phyloP scores from a whole-genome alignment of 2,113 vertebrate genomes.

The Heterotilapia buettikoferi region DNA sequence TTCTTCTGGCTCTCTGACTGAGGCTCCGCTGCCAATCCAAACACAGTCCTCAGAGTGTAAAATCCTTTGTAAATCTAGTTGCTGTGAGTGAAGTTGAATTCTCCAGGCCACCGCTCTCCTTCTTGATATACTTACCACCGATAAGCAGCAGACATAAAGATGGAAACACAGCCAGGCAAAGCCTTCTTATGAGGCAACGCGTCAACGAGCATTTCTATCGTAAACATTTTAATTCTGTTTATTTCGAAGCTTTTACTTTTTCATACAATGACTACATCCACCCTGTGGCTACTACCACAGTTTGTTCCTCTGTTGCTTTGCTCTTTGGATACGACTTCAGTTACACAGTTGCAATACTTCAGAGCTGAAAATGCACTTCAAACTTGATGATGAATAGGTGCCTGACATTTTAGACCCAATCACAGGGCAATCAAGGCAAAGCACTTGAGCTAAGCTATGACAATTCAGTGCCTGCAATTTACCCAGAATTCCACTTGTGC shows the following conservation, averaged over 20 bases:
- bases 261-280: neutral
- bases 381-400: neutral
- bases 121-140: neutral
- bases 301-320: neutral
- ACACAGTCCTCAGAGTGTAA: neutral
- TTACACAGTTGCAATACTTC: neutral
- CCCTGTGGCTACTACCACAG: neutral
- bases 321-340: neutral
- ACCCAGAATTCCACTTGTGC: neutral
- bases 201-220: neutral
- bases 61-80: neutral
- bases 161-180: neutral
- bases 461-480: neutral
- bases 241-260: neutral
- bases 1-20: neutral
- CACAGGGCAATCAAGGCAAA: slow-evolving; percentile 19
- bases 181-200: neutral
- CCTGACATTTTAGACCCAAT: slow-evolving; percentile 32
- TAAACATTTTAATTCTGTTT: neutral
- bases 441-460: neutral
- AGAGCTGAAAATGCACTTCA: neutral
- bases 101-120: neutral
- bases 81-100: neutral
- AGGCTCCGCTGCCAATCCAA: neutral
- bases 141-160: neutral